A percentile compares a stretch with the other conserved stretches of the same genome.
phyloP scores from a whole-genome alignment of 2,797 vertebrate species.

The Anguilla pacifica region DNA sequence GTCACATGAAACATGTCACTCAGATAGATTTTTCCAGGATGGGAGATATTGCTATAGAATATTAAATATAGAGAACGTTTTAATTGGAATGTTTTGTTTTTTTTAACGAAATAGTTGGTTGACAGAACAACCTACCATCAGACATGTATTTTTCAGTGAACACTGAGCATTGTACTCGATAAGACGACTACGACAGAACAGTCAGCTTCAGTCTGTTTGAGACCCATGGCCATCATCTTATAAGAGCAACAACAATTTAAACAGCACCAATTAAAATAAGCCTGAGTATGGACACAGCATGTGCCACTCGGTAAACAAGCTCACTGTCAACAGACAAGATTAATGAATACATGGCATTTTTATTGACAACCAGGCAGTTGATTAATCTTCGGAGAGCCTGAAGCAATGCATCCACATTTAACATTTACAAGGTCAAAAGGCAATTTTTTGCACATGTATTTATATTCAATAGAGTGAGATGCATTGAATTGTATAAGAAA shows the following conservation, averaged over 20 bases:
- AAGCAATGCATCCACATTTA: neutral
- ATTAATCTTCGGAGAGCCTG: neutral
- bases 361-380: neutral
- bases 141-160: neutral
- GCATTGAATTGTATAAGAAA: conserved; percentile 28
- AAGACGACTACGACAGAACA: neutral
- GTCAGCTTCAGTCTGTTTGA: neutral
- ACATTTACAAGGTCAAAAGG: conserved; percentile 14
- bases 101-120: neutral
- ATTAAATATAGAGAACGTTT: neutral
- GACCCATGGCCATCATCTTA: neutral
- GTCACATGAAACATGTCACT: neutral
- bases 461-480: conserved; percentile 28
- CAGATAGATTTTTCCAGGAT: neutral
- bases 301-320: neutral
- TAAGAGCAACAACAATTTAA: neutral
- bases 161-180: neutral
- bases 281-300: neutral
- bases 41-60: neutral
- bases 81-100: neutral
- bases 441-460: neutral
- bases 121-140: neutral
- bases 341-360: neutral
- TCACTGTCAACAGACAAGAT: neutral
- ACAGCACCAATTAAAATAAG: neutral